These are phyloP conservation scores for Pseudococcus jackbeardsleyi DNA, from an alignment of 2,888 invertebrate species.

Conservation along the genomic window DNA sequence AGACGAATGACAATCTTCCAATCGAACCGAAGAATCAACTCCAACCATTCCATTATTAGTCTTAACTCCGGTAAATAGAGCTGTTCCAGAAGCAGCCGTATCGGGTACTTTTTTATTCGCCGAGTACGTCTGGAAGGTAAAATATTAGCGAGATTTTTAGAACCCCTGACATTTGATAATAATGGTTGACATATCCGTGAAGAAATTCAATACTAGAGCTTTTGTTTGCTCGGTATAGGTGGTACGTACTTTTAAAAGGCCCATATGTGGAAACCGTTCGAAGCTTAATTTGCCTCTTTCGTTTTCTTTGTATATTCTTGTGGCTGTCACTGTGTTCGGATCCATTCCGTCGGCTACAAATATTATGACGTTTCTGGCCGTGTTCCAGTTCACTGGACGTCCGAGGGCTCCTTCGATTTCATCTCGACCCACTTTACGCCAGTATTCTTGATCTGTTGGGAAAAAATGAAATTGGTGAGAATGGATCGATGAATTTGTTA, in stretches of 20 bases:
- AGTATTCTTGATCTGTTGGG: conserved; percentile 48
- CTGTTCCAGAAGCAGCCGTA: conserved; percentile 68
- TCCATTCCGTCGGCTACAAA: conserved; percentile 96
- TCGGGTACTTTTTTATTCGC: conserved; percentile 68
- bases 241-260: conserved; percentile 80
- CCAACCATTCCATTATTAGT: conserved; percentile 68
- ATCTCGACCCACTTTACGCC: conserved; percentile 42
- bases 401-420: conserved; percentile 55
- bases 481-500: no score
- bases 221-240: neutral
- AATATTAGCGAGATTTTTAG: neutral
- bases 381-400: conserved; percentile 72
- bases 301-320: conserved; percentile 82
- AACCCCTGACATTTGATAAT: neutral
- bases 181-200: neutral
- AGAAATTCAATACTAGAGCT: conserved; percentile 15
- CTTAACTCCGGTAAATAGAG: conserved; percentile 68
- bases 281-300: conserved; percentile 82
- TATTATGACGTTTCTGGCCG: conserved; percentile 86
- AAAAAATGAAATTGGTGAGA: neutral
- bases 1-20: conserved; percentile 67
- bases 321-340: conserved; percentile 84
- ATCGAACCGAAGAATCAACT: conserved; percentile 67
- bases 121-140: conserved; percentile 68
- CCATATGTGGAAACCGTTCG: conserved; percentile 87